A percentile compares a stretch with the other conserved stretches of the same genome.
These are phyloP conservation scores for Zaprionus vittiger DNA, from an alignment of 1,140 invertebrate genomes.

Conservation along the genomic window DNA sequence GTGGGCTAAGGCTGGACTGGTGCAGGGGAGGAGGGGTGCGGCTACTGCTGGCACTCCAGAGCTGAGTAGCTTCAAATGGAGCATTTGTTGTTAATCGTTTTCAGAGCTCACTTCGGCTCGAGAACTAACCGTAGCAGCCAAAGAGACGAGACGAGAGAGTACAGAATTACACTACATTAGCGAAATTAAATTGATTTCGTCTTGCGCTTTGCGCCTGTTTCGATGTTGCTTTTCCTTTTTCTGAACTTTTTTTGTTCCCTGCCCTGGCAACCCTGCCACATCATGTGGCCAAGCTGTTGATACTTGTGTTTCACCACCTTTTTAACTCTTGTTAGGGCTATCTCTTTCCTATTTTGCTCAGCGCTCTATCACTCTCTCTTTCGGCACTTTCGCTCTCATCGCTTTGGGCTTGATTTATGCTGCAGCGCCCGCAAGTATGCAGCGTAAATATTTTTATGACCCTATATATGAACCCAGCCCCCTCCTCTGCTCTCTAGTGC, in stretches of 20 bases:
- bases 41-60: not conserved
- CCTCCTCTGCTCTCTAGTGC: constrained; percentile 37
- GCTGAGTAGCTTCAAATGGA: constrained; percentile 59
- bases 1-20: too few species aligned
- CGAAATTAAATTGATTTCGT: constrained; percentile 78
- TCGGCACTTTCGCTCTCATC: constrained; percentile 15
- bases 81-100: constrained; percentile 76
- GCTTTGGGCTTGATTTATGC: constrained; percentile 70
- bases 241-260: not conserved
- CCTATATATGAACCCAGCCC: constrained; percentile 54
- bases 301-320: constrained; percentile 62
- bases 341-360: not conserved
- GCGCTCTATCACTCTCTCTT: not conserved
- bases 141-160: not conserved
- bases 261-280: constrained; percentile 38
- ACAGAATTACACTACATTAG: constrained; percentile 78
- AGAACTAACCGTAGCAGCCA: constrained; percentile 57
- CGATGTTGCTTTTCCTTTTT: constrained; percentile 14
- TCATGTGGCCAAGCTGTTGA: constrained; percentile 24
- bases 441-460: constrained; percentile 76
- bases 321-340: constrained; percentile 30
- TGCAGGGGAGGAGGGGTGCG: not conserved
- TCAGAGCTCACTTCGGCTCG: constrained; percentile 36
- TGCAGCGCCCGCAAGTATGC: constrained; percentile 73
- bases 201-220: constrained; percentile 18